These are phyloP conservation scores for Argyresthia albistria DNA, from an alignment of 2,888 invertebrate genomes.

Conservation along the genomic window DNA sequence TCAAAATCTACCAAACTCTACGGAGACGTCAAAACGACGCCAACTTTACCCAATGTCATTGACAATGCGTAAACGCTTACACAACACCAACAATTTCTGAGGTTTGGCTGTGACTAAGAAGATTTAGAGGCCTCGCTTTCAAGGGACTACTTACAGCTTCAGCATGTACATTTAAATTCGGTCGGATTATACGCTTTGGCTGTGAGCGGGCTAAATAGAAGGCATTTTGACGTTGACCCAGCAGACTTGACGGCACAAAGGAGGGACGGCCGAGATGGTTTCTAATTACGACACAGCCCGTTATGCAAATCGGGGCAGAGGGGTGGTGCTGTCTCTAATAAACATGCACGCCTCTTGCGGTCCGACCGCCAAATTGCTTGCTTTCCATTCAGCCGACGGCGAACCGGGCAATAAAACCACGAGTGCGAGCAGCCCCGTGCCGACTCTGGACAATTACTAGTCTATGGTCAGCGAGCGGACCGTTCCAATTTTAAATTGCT, in stretches of 20 bases:
- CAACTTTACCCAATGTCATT: too few relatives aligned
- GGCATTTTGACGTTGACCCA: constrained; percentile 48
- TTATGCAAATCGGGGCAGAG: constrained; percentile 61
- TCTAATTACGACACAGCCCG: constrained; percentile 69
- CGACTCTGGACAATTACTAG: constrained; percentile 44
- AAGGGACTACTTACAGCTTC: too few relatives aligned
- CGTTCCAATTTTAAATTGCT: constrained; percentile 15
- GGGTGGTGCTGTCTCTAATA: constrained; percentile 61
- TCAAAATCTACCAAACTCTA: too few relatives aligned
- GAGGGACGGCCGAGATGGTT: constrained; percentile 64
- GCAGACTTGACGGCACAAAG: constrained; percentile 58
- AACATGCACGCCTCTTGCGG: constrained; percentile 66
- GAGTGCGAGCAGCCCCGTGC: constrained; percentile 12
- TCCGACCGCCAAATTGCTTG: constrained; percentile 60
- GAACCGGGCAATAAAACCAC: constrained; percentile 39
- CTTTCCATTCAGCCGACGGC: constrained; percentile 29
- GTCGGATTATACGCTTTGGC: constrained; percentile 40
- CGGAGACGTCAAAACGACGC: too few relatives aligned
- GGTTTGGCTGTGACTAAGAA: too few relatives aligned
- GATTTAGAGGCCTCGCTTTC: too few relatives aligned
- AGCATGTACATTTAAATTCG: constrained; percentile 23
- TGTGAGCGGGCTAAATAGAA: constrained; percentile 47
- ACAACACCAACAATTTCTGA: too few relatives aligned
- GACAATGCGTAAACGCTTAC: too few relatives aligned
- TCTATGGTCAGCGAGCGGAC: constrained; percentile 34